Evolutionary conservation across 2,113 vertebrate species (phyloP).

Genomic region (Varanus komodoensis): DNA sequence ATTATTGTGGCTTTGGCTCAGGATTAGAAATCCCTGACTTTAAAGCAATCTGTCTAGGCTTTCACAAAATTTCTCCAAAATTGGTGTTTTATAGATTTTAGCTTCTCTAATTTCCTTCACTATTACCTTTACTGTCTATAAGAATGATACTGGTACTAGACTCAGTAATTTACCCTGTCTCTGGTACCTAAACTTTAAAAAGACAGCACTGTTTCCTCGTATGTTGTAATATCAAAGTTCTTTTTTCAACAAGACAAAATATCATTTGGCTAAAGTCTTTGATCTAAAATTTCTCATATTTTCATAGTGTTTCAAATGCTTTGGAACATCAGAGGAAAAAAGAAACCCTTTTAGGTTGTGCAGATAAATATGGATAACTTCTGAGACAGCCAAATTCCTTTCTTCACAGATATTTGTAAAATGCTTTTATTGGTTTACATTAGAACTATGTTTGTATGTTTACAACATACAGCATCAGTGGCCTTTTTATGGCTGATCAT

Average conservation of each 20-base stretch:
- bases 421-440: neutral
- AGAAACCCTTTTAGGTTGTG: neutral
- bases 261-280: constrained; percentile 26
- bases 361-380: neutral
- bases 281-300: neutral
- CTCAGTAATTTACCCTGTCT: neutral
- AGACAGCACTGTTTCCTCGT: neutral
- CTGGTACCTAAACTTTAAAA: neutral
- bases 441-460: constrained; percentile 18
- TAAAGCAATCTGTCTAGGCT: neutral
- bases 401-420: neutral
- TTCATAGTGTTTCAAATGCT: neutral
- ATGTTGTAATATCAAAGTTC: constrained; percentile 21
- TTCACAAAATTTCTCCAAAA: neutral
- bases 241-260: neutral
- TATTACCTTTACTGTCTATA: neutral
- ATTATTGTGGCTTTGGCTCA: neutral
- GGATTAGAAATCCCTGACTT: neutral
- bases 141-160: neutral
- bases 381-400: neutral
- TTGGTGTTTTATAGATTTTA: neutral
- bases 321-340: constrained; percentile 7
- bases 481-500: constrained; percentile 22
- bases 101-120: neutral
- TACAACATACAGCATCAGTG: neutral